phyloP scores from a whole-genome alignment of 2,797 vertebrate genomes.

The Pseudomugil tenellus region DNA sequence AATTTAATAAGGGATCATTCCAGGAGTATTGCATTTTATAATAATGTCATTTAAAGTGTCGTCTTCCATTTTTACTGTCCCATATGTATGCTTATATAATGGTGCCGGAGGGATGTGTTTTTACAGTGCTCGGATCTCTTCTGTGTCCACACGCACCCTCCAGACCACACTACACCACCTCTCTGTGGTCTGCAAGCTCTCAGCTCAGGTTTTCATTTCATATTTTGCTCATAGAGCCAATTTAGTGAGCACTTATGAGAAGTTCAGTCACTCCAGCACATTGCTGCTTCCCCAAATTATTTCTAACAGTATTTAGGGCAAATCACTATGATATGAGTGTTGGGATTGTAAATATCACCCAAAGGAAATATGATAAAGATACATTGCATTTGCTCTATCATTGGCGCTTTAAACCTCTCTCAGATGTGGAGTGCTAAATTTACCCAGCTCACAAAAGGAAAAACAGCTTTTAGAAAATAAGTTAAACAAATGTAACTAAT shows the following conservation, averaged over 20 bases:
- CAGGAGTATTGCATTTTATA: constrained; percentile 99
- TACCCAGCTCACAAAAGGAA: constrained; percentile 63
- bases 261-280: constrained; percentile 66
- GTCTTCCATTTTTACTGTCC: constrained; percentile 99
- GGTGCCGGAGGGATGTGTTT: constrained; percentile 96
- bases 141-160: constrained; percentile 65
- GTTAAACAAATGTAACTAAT: constrained; percentile 74
- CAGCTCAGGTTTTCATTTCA: constrained; percentile 71
- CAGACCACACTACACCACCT: constrained; percentile 62
- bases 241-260: constrained; percentile 72
- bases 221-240: constrained; percentile 68
- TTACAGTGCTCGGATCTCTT: constrained; percentile 86
- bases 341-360: constrained; percentile 78
- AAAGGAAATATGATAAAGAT: constrained; percentile 77
- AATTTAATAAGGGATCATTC: constrained; percentile 99
- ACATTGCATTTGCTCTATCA: constrained; percentile 68
- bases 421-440: constrained; percentile 59
- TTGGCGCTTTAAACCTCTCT: constrained; percentile 48
- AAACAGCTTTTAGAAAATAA: constrained; percentile 70
- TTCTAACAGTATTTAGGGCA: constrained; percentile 75
- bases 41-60: constrained; percentile 99
- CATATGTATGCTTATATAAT: constrained; percentile 99
- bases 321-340: constrained; percentile 76
- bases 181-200: constrained; percentile 61
- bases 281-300: constrained; percentile 73